Base-by-base conservation (phyloP, 2,797 vertebrate species). In the Halcyon chelicuti region DNA sequence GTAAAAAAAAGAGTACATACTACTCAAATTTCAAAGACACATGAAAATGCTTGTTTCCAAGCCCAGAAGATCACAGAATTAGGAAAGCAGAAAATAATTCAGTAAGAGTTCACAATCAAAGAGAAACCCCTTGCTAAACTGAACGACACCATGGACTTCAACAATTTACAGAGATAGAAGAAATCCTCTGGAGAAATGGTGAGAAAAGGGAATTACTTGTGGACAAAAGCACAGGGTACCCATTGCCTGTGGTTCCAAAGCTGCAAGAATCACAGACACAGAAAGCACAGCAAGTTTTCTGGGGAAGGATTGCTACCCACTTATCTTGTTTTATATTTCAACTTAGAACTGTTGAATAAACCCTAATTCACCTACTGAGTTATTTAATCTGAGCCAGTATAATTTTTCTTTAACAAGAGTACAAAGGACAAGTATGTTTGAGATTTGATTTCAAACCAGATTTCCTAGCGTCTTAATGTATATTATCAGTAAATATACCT, bases 171-270 rank as follows among this genome's bases (percentile, higher is more conserved):
- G 0, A 29, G n/a, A 20, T 54, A 15, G 16, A 86, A 88, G 42
- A 90, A 95, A 80, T 28, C 1, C 76, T 39, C 20, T 35, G 5
- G 2, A 76, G 46, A 76, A 68, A 61, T 9, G 6, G 39, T 19
- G 4, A 82, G 26, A 37, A 79, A 65, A 62, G 20, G 33, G 13
- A 37, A 10, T 14, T 31, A 74, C n/a, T 44, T 60, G 12, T 22
- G 33, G 28, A 63, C 14, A 54, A 66, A 49, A 12, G 14, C 21
- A 47, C 6, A 26, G 29, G 17, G 5, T 11, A 33, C 14, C 31
- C n/a, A 46, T 35, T 0, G 0, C 26, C 44, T 52, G 26, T 19
- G 5, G 22, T 19, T 73, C 29, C 35, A 8, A 9, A 63, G 22
- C 14, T 20, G 26, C 49, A 57, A 42, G 17, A 83, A 54, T 9